Evolutionary conservation across 1,140 invertebrate genomes (phyloP).

Genomic region (Pectinophora gossypiella): DNA sequence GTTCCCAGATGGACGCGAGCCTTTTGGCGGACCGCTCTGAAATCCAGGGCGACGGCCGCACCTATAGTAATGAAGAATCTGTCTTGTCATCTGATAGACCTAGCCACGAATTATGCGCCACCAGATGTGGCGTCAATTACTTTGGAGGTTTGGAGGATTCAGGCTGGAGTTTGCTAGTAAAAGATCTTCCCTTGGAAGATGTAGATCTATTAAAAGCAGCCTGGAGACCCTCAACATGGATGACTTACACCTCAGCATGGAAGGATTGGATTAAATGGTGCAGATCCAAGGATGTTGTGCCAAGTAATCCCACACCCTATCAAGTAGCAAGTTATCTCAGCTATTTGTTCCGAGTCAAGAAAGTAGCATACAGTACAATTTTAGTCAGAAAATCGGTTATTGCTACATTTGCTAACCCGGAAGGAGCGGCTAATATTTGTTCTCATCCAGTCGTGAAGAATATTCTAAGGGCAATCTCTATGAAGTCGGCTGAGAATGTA

Average conservation of each 20-base stretch:
- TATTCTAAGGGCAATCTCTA: neutral
- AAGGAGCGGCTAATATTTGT: neutral
- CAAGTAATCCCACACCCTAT: neutral
- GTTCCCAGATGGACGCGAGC: constrained; percentile 28
- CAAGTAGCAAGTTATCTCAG: neutral
- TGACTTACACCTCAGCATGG: neutral
- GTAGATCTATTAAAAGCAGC: neutral
- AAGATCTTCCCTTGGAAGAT: neutral
- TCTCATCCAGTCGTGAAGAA: neutral
- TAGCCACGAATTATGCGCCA: constrained; percentile 4
- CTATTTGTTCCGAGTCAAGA: neutral
- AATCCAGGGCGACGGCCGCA: constrained; percentile 7
- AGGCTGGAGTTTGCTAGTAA: neutral
- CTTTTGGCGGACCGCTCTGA: constrained; percentile 25
- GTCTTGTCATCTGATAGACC: neutral
- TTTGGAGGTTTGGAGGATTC: constrained; percentile 1
- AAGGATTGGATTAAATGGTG: neutral
- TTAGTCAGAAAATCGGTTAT: neutral
- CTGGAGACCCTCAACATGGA: constrained; percentile 1
- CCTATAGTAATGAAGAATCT: constrained; percentile 19
- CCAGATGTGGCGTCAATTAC: constrained; percentile 5
- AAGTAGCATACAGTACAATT: neutral
- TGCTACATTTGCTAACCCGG: neutral
- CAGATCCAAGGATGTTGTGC: too few relatives aligned
- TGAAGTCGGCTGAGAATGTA: neutral